Percentiles rank a stretch among this genome's conserved stretches.
These are phyloP conservation scores for Phalera bucephala DNA, from an alignment of 2,888 invertebrate species.

Conservation along the genomic window DNA sequence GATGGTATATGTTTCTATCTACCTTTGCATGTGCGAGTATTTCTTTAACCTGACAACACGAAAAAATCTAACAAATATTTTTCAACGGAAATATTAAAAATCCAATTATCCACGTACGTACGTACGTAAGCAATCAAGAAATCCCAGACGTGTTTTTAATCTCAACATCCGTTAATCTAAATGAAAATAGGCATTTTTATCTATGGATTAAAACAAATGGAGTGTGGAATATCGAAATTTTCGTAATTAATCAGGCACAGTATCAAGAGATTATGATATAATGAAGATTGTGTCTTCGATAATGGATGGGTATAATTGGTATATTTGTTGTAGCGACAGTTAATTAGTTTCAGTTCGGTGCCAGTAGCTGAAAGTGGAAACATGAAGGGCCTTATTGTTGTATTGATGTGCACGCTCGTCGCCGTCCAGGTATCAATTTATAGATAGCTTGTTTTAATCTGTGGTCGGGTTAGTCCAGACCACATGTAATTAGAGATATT, in stretches of 20 bases:
- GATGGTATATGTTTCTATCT: no score
- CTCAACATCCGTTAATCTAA: conserved; percentile 12
- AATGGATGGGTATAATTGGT: conserved; percentile 26
- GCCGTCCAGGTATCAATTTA: conserved; percentile 53
- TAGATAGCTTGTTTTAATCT: no score
- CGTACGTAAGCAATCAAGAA: no score
- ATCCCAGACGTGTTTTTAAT: conserved; percentile 8
- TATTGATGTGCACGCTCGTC: conserved; percentile 58
- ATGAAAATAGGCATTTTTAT: conserved; percentile 27
- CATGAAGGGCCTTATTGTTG: conserved; percentile 67
- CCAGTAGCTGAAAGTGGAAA: conserved; percentile 22
- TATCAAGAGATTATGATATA: conserved; percentile 44
- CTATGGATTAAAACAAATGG: conserved; percentile 31
- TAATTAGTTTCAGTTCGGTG: conserved; percentile 28
- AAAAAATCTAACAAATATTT: no score
- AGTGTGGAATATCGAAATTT: conserved; percentile 16
- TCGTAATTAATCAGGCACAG: conserved; percentile 33
- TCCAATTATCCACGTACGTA: no score
- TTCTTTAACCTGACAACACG: no score
- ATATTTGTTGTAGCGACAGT: conserved; percentile 27
- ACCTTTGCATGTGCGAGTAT: no score
- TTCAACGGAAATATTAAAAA: no score
- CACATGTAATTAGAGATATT: no score
- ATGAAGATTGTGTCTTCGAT: conserved; percentile 22
- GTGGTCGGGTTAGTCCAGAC: no score